phyloP scores from a whole-genome alignment of 1,140 invertebrate species.

The Drepana arcuata region DNA sequence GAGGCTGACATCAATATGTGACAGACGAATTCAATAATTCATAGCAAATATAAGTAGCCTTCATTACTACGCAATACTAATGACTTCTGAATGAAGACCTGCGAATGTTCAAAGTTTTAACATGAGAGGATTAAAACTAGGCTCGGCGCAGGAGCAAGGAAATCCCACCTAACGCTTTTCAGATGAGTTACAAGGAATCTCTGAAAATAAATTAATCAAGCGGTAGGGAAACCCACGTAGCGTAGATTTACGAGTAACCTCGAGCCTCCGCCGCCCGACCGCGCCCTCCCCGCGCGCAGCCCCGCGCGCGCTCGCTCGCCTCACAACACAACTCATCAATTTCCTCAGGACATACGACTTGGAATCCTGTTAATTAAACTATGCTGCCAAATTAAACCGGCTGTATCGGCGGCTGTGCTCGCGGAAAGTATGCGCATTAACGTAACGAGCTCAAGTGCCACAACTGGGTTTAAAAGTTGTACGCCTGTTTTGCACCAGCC shows the following conservation, averaged over 20 bases:
- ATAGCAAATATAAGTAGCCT: no score
- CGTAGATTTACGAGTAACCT: slow-evolving; percentile 48
- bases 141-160: slow-evolving; percentile 4
- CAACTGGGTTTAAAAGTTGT: no score
- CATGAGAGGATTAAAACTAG: no score
- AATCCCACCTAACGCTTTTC: slow-evolving; percentile 19
- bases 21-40: no score
- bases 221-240: slow-evolving; percentile 34
- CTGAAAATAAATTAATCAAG: slow-evolving; percentile 52
- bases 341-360: slow-evolving; percentile 52
- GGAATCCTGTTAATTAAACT: slow-evolving; percentile 65
- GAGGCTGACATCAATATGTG: no score
- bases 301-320: slow-evolving; percentile 8
- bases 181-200: slow-evolving; percentile 26
- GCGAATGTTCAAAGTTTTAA: no score
- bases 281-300: slow-evolving; percentile 5
- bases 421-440: slow-evolving; percentile 14
- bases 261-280: slow-evolving; percentile 3
- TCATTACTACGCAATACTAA: no score
- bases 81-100: no score
- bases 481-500: no score
- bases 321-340: slow-evolving; percentile 62
- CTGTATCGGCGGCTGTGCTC: slow-evolving; percentile 4
- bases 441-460: no score
- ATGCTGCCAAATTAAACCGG: slow-evolving; percentile 52